Percentiles rank a stretch among this genome's conserved stretches.
Evolutionary conservation across 2,888 invertebrate species (phyloP).

Genomic region (Leucophenga maculata): DNA sequence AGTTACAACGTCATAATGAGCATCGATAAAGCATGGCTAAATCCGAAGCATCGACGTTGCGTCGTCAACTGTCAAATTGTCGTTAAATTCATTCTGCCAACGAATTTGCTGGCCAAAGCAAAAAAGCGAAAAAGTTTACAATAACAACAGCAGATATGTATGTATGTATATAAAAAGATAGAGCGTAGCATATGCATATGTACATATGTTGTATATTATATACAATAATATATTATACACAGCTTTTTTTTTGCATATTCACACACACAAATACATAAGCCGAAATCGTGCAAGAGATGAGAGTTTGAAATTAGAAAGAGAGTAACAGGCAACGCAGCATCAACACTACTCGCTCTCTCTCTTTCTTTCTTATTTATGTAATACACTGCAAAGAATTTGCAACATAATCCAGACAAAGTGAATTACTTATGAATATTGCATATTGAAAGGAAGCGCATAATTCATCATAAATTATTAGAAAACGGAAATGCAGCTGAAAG

Average conservation of each 20-base stretch:
- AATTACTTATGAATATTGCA: too few species aligned
- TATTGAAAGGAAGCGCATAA: too few species aligned
- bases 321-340: not conserved
- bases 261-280: too few species aligned
- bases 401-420: too few species aligned
- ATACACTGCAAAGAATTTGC: conserved; percentile 17
- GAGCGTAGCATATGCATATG: conserved; percentile 17
- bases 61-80: not conserved
- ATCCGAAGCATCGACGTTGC: too few species aligned
- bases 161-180: conserved; percentile 31
- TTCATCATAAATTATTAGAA: conserved; percentile 1
- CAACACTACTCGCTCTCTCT: not conserved
- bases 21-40: too few species aligned
- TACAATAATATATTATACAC: too few species aligned
- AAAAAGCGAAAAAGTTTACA: conserved; percentile 41
- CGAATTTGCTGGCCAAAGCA: conserved; percentile 30
- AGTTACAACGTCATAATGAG: conserved; percentile 64
- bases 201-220: too few species aligned
- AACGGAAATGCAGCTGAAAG: conserved; percentile 3
- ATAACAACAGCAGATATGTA: conserved; percentile 55
- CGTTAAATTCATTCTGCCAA: conserved; percentile 13
- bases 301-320: conserved; percentile 11
- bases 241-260: too few species aligned
- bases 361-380: not conserved
- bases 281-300: too few species aligned